Conservation (phyloP, 2,113 vertebrate species). For the Epinephelus cyanopodus region DNA sequence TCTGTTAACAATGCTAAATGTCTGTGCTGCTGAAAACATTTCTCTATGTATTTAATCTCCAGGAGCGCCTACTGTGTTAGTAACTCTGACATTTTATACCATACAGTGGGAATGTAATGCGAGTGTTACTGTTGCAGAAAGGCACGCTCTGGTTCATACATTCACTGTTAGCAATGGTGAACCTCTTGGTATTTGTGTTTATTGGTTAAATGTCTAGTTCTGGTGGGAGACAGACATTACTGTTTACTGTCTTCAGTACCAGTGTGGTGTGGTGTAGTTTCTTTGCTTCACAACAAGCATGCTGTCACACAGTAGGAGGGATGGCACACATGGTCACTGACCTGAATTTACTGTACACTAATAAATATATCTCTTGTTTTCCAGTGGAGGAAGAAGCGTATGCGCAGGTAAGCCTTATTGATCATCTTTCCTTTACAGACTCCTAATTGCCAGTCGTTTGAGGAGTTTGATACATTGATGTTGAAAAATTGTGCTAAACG, state of each 20-base stretch:
- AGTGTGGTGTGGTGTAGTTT: neutral
- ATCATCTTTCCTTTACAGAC: neutral
- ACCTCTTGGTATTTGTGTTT: neutral
- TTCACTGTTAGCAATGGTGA: neutral
- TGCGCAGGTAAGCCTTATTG: constrained; percentile 90
- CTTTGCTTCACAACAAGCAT: neutral
- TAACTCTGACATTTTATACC: no score
- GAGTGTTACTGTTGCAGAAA: neutral
- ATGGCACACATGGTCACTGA: neutral
- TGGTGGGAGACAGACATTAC: accelerated
- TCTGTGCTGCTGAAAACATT: neutral
- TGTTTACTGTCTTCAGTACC: neutral
- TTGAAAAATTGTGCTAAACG: neutral
- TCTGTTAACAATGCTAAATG: neutral
- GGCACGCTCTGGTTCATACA: neutral
- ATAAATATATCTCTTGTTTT: constrained; percentile 15
- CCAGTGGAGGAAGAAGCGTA: constrained; percentile 97
- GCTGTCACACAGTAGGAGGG: neutral
- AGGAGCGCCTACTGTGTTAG: no score
- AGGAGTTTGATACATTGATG: neutral
- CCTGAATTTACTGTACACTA: neutral
- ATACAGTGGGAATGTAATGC: no score
- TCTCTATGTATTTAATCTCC: no score
- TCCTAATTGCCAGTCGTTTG: accelerated
- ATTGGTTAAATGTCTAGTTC: neutral